Base-by-base conservation (phyloP, 2,888 invertebrate species). In the Mythimna pallens region DNA sequence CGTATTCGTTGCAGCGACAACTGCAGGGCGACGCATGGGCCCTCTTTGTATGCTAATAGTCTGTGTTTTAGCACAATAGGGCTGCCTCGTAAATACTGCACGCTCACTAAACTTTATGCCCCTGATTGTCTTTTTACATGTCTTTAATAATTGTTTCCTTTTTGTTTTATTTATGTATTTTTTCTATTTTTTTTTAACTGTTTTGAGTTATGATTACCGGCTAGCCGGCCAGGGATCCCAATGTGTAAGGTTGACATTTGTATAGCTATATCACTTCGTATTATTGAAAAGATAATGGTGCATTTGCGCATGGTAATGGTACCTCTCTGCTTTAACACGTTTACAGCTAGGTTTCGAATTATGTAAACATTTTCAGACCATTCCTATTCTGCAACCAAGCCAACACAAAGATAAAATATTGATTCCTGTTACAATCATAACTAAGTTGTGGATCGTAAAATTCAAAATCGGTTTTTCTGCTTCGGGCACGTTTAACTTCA, bases 11-110 rank as follows among this genome's bases (percentile, higher is more conserved):
- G 88, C 87, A 89, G 86, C 89, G 89, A 85, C 86, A 86, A 87
- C 86, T 85, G 87, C 87, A 87, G 81, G 87, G 76, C 81, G 76
- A 84, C 87, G 88, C 86, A 89, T 85, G 87, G 81, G 85, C 85
- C 85, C 91, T 89, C 93, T 93, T 93, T 93, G 93, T 93, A 92
- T 93, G 93, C 87, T 92, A 93, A 93, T 93, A 86, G 80, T 80
- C 82, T 88, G 87, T 91, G 90, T 92, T 90, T 90, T 87, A 86
- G 86, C 84, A 87, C 80, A 80, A 76, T 88, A 92, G 92, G 93
- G 91, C 66, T 91, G 88, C n/a, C 86, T 73, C 84, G 50, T 73
- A 63, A 76, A 75, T 76, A 73, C 25, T 71, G 20, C 43, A 70
- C 70, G 73, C 50, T 65, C 54, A 43, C 64, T 72, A 65, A 69